Conservation (phyloP, 2,888 invertebrate species). For the Parelbella ahira region DNA sequence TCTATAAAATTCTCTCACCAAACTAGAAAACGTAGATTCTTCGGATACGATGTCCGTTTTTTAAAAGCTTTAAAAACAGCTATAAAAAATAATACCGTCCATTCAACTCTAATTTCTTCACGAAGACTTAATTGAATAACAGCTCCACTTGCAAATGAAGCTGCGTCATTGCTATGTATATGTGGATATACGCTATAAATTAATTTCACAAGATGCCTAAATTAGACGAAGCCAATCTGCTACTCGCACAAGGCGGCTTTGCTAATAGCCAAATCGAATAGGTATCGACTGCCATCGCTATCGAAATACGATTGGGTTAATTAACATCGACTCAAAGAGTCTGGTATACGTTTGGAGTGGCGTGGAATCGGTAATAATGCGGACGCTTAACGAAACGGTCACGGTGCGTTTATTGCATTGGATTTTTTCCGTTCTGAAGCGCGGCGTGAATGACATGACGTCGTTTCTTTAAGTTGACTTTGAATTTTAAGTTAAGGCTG, state of each 20-base stretch:
- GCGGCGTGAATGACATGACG: conserved; percentile 38
- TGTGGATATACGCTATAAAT: too few relatives aligned
- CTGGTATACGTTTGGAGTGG: conserved; percentile 36
- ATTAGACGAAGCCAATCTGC: conserved; percentile 9
- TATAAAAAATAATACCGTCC: too few relatives aligned
- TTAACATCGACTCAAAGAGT: conserved; percentile 33
- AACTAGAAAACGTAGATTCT: too few relatives aligned
- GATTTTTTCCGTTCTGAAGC: conserved; percentile 31
- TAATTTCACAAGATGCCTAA: not conserved
- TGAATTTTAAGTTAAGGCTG: conserved; percentile 13
- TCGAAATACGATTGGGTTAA: conserved; percentile 5
- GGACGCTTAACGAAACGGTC: conserved; percentile 46
- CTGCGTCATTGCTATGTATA: not conserved
- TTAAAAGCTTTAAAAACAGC: too few relatives aligned
- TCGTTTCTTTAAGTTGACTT: conserved; percentile 5
- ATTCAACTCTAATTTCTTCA: too few relatives aligned
- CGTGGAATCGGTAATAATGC: conserved; percentile 61
- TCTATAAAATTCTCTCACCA: too few relatives aligned
- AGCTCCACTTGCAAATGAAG: too few relatives aligned
- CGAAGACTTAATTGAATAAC: too few relatives aligned
- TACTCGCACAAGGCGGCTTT: not conserved
- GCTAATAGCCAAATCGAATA: conserved; percentile 5
- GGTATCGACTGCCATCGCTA: not conserved
- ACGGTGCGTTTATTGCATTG: conserved; percentile 44
- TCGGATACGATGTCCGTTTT: too few relatives aligned